Conservation (phyloP, 2,797 vertebrate genomes). For the Manis javanica region DNA sequence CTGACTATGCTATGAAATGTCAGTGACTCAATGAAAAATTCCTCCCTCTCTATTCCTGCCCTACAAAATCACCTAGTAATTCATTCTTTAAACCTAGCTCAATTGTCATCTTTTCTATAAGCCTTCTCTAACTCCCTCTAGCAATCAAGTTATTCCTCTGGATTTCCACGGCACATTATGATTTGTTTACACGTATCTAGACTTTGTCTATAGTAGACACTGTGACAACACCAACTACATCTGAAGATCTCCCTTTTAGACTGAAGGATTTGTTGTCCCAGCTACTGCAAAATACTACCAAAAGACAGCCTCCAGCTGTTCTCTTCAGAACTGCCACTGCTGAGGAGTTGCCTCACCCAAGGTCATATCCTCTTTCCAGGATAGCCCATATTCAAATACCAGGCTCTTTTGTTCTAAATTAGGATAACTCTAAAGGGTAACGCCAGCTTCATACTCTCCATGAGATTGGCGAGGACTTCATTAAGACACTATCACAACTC, state of each 20-base stretch:
- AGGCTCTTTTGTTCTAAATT: not conserved
- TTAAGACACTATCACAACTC: constrained; percentile 1
- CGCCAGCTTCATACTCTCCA: not conserved
- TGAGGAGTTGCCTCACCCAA: not conserved
- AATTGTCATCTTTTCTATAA: not conserved
- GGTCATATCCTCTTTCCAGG: not conserved
- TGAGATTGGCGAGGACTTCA: not conserved
- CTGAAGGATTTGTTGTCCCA: constrained; percentile 13
- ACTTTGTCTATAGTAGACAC: not conserved
- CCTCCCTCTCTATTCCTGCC: not conserved
- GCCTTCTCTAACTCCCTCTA: not conserved
- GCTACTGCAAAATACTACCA: not conserved
- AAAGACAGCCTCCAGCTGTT: not conserved
- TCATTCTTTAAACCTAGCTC: constrained; percentile 16
- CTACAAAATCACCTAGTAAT: not conserved
- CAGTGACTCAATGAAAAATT: constrained; percentile 6
- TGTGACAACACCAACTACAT: not conserved
- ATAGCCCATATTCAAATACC: not conserved
- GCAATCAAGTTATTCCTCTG: not conserved
- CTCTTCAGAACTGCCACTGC: constrained; percentile 3
- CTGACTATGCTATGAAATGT: not conserved
- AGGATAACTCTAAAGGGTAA: not conserved
- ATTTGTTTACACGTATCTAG: not conserved
- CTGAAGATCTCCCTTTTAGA: not conserved
- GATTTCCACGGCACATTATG: not conserved